Conservation (phyloP, 2,797 vertebrate species). For the Sphenodon punctatus region DNA sequence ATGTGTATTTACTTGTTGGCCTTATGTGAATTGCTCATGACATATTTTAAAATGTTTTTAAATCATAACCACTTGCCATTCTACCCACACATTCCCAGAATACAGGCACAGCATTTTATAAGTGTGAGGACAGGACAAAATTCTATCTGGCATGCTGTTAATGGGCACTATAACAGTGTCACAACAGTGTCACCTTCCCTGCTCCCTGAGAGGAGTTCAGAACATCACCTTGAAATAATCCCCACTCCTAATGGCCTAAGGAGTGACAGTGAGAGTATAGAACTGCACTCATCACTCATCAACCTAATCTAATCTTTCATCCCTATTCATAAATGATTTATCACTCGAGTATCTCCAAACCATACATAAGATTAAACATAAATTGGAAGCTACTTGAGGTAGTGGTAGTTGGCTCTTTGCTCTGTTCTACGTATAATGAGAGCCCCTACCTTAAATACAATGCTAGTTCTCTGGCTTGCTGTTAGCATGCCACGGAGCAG, state of each 20-base stretch:
- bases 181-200: conserved; percentile 64
- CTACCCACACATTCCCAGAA: conserved; percentile 47
- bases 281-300: conserved; percentile 52
- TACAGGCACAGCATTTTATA: conserved; percentile 53
- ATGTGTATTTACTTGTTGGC: conserved; percentile 12
- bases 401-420: background rate
- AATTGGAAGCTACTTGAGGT: background rate
- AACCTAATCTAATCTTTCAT: conserved; percentile 30
- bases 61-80: conserved; percentile 53
- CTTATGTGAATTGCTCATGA: conserved; percentile 44
- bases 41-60: conserved; percentile 36
- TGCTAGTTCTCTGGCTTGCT: background rate
- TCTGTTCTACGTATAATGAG: background rate
- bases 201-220: conserved; percentile 52
- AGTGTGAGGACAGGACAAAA: conserved; percentile 70
- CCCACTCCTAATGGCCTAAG: conserved; percentile 54
- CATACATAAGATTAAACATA: conserved; percentile 24
- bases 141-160: conserved; percentile 74
- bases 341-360: background rate
- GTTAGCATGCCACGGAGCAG: conserved; percentile 5
- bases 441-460: background rate
- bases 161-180: conserved; percentile 62
- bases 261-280: conserved; percentile 55
- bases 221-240: conserved; percentile 62
- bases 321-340: conserved; percentile 63